Percentiles rank a stretch among this genome's conserved stretches.
Evolutionary conservation across 2,797 vertebrate genomes (phyloP).

Genomic region (Onychomys torridus): DNA sequence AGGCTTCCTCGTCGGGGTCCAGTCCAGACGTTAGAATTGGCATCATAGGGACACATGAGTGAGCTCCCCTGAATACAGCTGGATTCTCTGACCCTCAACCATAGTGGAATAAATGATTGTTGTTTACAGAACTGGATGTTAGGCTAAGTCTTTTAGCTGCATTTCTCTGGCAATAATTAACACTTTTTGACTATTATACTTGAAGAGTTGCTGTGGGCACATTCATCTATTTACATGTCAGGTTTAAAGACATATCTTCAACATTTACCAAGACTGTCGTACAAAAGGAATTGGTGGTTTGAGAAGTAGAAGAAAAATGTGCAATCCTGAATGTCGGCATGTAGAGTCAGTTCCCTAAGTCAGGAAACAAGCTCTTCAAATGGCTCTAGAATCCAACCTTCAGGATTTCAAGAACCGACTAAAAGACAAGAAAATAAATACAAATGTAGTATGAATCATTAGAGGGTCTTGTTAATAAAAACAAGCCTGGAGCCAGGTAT

Average conservation of each 20-base stretch:
- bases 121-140: background rate
- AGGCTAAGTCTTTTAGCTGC: background rate
- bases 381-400: background rate
- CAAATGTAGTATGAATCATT: background rate
- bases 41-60: background rate
- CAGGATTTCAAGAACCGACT: background rate
- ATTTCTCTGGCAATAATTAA: conserved; percentile 18
- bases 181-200: background rate
- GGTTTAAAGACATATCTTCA: background rate
- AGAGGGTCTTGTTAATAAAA: too few relatives aligned
- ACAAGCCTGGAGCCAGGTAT: too few relatives aligned
- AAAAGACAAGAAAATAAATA: conserved; percentile 38
- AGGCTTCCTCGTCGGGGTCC: background rate
- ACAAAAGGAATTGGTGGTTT: background rate
- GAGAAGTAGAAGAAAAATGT: background rate
- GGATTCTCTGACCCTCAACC: background rate
- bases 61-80: background rate
- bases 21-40: background rate
- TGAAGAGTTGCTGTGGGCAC: background rate
- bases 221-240: background rate
- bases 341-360: background rate
- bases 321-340: background rate
- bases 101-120: background rate
- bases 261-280: background rate
- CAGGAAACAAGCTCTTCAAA: background rate